Conservation (phyloP, 2,888 invertebrate species). For the Schrankia costaestrigalis region DNA sequence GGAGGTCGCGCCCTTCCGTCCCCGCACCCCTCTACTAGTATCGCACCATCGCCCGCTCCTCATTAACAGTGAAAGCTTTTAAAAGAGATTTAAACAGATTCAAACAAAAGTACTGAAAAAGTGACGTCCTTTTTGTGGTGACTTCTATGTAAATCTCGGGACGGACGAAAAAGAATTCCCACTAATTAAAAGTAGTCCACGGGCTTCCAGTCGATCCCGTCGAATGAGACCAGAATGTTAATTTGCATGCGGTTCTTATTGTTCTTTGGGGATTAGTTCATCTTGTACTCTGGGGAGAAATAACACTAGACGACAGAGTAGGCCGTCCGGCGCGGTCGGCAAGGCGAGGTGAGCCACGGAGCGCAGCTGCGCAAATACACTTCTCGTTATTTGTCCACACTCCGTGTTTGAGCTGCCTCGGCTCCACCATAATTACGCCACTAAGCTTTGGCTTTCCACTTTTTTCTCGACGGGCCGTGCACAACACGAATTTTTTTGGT, state of each 20-base stretch:
- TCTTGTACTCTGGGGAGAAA: constrained; percentile 42
- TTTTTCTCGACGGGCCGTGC: constrained; percentile 40
- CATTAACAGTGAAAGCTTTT: constrained; percentile 72
- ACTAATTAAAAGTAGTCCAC: constrained; percentile 69
- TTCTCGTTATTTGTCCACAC: constrained; percentile 66
- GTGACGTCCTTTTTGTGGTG: constrained; percentile 70
- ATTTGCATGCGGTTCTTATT: constrained; percentile 53
- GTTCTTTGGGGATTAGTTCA: constrained; percentile 50
- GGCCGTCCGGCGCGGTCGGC: constrained; percentile 28
- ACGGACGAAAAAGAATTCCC: constrained; percentile 59
- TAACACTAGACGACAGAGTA: constrained; percentile 31
- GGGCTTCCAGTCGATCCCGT: constrained; percentile 49
- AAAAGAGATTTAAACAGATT: constrained; percentile 72
- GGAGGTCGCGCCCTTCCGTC: constrained; percentile 29
- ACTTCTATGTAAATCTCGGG: constrained; percentile 71
- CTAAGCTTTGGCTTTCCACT: constrained; percentile 60
- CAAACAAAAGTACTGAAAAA: constrained; percentile 71
- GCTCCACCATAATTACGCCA: constrained; percentile 60
- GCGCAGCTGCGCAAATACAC: constrained; percentile 70
- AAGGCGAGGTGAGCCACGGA: constrained; percentile 24
- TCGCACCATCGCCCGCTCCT: constrained; percentile 57
- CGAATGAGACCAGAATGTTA: constrained; percentile 60
- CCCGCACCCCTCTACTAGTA: constrained; percentile 34
- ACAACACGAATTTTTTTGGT: constrained; percentile 48
- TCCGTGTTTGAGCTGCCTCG: constrained; percentile 56